Base-by-base conservation (phyloP, 2,797 vertebrate species). In the Sardinella longiceps region DNA sequence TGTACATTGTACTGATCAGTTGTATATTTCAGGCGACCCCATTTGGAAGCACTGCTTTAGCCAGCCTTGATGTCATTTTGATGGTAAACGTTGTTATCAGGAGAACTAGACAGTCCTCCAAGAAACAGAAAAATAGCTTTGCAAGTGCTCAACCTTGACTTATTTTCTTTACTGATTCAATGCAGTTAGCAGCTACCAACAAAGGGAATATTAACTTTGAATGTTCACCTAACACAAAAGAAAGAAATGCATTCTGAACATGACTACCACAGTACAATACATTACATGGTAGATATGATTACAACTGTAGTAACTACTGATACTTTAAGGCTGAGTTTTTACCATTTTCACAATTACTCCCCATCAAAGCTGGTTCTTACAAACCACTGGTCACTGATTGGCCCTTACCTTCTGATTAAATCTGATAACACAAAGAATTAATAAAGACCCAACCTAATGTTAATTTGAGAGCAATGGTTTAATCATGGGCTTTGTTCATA, bases 401-500 rank as follows among this genome's bases (percentile, higher is more conserved):
- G 90, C 87, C 91, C 86, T 86, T 88, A 86, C 87, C 88, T 89
- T 84, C 80, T 92, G 92, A 93, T 93, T 91, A 92, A 93, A 88
- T 87, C 83, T 90, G 85, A 87, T 91, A 94, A 93, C 87, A 87
- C 50, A 53, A 46, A 89, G 85, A 89, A 90, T 88, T 89, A 91
- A 90, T 87, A 91, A 90, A 93, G 89, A 92, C 88, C 82, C 86
- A 86, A 87, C 87, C 89, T 92, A 91, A 92, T 94, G 93, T 95
- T 93, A 94, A 95, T 95, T 95, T 92, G 91, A 92, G 89, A 90
- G 90, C 92, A 91, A 89, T 93, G 89, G 90, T 91, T 88, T 95
- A 94, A 95, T 94, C 93, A 91, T 86, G 89, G 89, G 91, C 70
- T 95, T 91, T 94, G 93, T 93, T 95, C 92, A 82, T 86, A 92